Evolutionary conservation across 1,140 invertebrate species (phyloP).

Genomic region (Latrodectus geometricus): DNA sequence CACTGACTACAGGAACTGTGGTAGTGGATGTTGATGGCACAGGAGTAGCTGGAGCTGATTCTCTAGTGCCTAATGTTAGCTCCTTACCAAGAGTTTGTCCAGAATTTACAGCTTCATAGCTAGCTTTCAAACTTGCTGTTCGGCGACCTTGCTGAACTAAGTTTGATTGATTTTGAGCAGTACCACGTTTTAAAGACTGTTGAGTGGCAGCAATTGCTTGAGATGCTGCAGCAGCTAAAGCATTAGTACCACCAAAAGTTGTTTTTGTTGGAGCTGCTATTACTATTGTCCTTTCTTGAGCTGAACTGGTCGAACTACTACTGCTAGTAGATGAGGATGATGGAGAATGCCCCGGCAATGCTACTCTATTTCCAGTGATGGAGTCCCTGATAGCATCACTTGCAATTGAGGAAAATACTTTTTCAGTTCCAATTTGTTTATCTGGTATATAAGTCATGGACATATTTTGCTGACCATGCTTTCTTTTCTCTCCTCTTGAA

Average conservation of each 20-base stretch:
- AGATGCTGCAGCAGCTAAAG: conserved; percentile 93
- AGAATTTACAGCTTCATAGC: conserved; percentile 83
- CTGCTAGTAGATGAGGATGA: conserved; percentile 54
- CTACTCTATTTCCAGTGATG: conserved; percentile 61
- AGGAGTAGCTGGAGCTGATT: conserved; percentile 48
- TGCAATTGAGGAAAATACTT: conserved; percentile 74
- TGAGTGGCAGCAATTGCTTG: conserved; percentile 97
- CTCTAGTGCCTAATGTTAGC: conserved; percentile 62
- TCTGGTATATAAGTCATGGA: conserved; percentile 36
- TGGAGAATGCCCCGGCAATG: conserved; percentile 36
- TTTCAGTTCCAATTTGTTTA: conserved; percentile 70
- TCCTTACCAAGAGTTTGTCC: conserved; percentile 63
- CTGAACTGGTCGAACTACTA: conserved; percentile 67
- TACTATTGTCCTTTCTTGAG: conserved; percentile 59
- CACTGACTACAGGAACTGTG: conserved; percentile 24
- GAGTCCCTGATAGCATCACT: conserved; percentile 68
- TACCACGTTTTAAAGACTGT: conserved; percentile 71
- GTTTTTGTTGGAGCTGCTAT: conserved; percentile 69
- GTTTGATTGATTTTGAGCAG: conserved; percentile 47
- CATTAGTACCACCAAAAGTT: conserved; percentile 81
- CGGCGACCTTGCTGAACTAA: conserved; percentile 88
- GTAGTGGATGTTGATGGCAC: conserved; percentile 53
- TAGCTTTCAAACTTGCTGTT: conserved; percentile 94
- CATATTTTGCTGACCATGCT: conserved; percentile 47
- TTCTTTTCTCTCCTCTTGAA: conserved; percentile 62